Evolutionary conservation across 2,888 invertebrate species (phyloP).

Genomic region (Rhabditophanes sp.): DNA sequence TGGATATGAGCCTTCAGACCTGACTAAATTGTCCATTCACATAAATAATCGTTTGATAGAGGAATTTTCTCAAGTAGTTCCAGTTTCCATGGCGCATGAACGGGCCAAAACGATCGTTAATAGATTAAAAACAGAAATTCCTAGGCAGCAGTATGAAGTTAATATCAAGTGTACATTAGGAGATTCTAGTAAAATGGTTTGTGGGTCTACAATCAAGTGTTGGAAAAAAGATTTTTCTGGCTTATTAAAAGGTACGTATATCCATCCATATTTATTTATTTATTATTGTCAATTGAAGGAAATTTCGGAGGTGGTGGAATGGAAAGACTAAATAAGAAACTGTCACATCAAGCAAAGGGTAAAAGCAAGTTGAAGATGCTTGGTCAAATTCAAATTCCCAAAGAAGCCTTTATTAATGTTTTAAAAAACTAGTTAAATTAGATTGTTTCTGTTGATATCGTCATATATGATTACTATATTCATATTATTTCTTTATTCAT

Average conservation of each 20-base stretch:
- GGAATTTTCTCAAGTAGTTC: conserved; percentile 36
- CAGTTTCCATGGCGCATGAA: conserved; percentile 21
- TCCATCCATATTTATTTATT: too few species aligned
- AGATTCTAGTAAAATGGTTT: conserved; percentile 26
- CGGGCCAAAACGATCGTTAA: conserved; percentile 26
- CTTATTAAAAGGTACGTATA: conserved; percentile 31
- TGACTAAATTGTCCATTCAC: conserved; percentile 64
- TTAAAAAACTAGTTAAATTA: conserved; percentile 17
- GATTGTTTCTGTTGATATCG: conserved; percentile 3
- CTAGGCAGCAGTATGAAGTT: conserved; percentile 36
- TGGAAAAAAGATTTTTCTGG: conserved; percentile 35
- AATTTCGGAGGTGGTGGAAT: conserved; percentile 30
- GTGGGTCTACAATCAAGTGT: conserved; percentile 25
- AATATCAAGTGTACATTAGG: conserved; percentile 21
- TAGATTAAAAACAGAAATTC: conserved; percentile 31
- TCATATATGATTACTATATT: too few species aligned
- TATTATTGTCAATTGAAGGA: too few species aligned
- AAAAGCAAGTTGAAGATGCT: conserved; percentile 80
- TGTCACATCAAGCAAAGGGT: conserved; percentile 75
- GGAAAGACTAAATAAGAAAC: conserved; percentile 63
- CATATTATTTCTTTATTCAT: too few species aligned
- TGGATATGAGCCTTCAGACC: conserved; percentile 60
- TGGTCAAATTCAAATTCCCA: conserved; percentile 74
- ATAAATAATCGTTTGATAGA: conserved; percentile 53
- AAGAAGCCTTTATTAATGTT: conserved; percentile 67